Percentiles rank a stretch among this genome's conserved stretches.
Conservation (phyloP, 2,888 invertebrate species). For the Tiliacea citrago region DNA sequence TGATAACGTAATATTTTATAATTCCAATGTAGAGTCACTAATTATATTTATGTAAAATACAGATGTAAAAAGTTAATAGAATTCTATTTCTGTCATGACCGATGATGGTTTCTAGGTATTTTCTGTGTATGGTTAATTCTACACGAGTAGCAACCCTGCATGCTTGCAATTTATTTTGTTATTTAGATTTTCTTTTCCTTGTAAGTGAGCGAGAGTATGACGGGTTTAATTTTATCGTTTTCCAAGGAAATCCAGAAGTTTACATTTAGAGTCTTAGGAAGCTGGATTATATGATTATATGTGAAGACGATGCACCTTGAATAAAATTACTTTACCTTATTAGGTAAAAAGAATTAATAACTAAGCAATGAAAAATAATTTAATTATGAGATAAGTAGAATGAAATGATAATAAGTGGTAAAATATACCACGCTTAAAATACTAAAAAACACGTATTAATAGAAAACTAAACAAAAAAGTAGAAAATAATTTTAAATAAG, state of each 20-base stretch:
- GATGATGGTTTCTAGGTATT: slow-evolving; percentile 19
- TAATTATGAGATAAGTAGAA: too few relatives aligned
- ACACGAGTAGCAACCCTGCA: slow-evolving; percentile 12
- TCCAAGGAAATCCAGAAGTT: slow-evolving; percentile 12
- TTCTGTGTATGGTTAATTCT: slow-evolving; percentile 34
- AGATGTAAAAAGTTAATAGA: slow-evolving; percentile 23
- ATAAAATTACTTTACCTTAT: too few relatives aligned
- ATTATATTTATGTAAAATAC: slow-evolving; percentile 16
- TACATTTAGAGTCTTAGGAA: slow-evolving; percentile 5
- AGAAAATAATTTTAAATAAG: too few relatives aligned
- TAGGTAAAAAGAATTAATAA: too few relatives aligned
- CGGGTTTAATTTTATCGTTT: slow-evolving; percentile 15
- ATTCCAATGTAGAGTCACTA: neutral
- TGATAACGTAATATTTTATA: too few relatives aligned
- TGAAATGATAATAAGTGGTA: too few relatives aligned
- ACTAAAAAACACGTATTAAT: too few relatives aligned
- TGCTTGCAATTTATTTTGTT: slow-evolving; percentile 30
- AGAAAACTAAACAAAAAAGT: too few relatives aligned
- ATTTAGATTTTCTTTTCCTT: slow-evolving; percentile 45
- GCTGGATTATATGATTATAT: too few relatives aligned
- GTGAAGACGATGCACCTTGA: too few relatives aligned
- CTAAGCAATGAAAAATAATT: too few relatives aligned
- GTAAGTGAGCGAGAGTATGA: slow-evolving; percentile 33
- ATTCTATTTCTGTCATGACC: slow-evolving; percentile 30
- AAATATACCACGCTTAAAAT: too few relatives aligned